Conservation (phyloP, 1,140 invertebrate genomes). For the Rhyzopertha dominica region DNA sequence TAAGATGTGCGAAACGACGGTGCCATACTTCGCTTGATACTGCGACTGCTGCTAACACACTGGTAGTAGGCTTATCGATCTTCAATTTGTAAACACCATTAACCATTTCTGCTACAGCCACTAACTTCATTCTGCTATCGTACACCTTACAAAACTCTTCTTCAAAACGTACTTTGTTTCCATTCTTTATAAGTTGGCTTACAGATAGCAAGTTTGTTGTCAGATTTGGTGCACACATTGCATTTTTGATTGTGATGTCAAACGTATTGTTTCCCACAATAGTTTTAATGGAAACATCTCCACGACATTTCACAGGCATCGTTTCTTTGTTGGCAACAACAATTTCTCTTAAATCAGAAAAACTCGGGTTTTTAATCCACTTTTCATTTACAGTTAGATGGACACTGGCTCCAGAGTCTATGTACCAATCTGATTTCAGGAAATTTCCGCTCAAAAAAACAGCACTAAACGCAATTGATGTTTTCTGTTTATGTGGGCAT, state of each 20-base stretch:
- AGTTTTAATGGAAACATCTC: too few species aligned
- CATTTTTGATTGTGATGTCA: constrained; percentile 14
- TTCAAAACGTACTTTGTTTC: constrained; percentile 27
- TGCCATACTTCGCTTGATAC: constrained; percentile 27
- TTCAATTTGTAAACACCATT: constrained; percentile 33
- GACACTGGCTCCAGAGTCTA: constrained; percentile 34
- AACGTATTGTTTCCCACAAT: too few species aligned
- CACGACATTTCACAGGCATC: too few species aligned
- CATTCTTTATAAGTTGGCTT: constrained; percentile 30
- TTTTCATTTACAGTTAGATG: constrained; percentile 31
- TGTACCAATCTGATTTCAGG: constrained; percentile 31
- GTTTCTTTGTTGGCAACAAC: too few species aligned
- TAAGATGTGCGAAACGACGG: constrained; percentile 31
- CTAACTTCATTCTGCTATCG: constrained; percentile 24
- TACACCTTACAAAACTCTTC: too few species aligned
- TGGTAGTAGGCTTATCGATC: background rate
- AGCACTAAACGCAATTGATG: constrained; percentile 28
- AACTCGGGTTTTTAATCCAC: constrained; percentile 28
- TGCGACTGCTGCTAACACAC: constrained; percentile 16
- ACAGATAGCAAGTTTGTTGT: constrained; percentile 33
- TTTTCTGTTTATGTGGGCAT: constrained; percentile 24
- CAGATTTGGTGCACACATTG: constrained; percentile 29
- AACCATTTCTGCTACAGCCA: constrained; percentile 17
- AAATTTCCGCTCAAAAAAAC: constrained; percentile 27
- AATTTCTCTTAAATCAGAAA: constrained; percentile 12